Conservation (phyloP, 2,888 invertebrate species). For the Stratiomys singularior region DNA sequence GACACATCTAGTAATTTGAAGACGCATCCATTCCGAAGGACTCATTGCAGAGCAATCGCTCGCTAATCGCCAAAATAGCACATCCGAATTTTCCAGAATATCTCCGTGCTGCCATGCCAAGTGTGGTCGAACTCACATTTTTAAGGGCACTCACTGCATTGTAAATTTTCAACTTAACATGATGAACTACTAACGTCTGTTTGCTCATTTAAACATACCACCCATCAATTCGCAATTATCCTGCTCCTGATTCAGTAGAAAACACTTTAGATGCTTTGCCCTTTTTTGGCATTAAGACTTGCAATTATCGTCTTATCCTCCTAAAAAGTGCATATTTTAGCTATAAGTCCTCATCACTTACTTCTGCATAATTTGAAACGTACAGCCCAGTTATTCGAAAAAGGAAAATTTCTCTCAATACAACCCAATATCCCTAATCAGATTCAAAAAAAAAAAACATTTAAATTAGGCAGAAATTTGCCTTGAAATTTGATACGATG, state of each 20-base stretch:
- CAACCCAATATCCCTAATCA: constrained; percentile 28
- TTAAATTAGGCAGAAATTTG: constrained; percentile 44
- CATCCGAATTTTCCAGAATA: too few species aligned
- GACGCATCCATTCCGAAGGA: too few species aligned
- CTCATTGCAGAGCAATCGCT: too few species aligned
- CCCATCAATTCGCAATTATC: constrained; percentile 18
- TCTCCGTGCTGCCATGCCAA: too few species aligned
- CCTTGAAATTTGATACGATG: constrained; percentile 37
- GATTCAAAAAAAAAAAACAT: constrained; percentile 8
- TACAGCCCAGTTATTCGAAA: neutral
- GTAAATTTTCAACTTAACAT: too few species aligned
- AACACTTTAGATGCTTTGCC: neutral
- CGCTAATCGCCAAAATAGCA: too few species aligned
- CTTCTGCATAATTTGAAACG: constrained; percentile 30
- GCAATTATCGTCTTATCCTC: constrained; percentile 15
- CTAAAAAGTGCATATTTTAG: constrained; percentile 1
- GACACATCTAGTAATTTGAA: too few species aligned
- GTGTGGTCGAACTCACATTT: too few species aligned
- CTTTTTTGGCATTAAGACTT: constrained; percentile 12
- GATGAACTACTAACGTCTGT: too few species aligned
- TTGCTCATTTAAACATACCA: neutral
- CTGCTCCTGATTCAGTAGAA: constrained; percentile 3
- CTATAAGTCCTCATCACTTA: constrained; percentile 8
- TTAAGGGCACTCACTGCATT: too few species aligned
- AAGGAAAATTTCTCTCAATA: neutral